These are phyloP conservation scores for Clinocottus analis DNA, from an alignment of 2,113 vertebrate species.

Conservation along the genomic window DNA sequence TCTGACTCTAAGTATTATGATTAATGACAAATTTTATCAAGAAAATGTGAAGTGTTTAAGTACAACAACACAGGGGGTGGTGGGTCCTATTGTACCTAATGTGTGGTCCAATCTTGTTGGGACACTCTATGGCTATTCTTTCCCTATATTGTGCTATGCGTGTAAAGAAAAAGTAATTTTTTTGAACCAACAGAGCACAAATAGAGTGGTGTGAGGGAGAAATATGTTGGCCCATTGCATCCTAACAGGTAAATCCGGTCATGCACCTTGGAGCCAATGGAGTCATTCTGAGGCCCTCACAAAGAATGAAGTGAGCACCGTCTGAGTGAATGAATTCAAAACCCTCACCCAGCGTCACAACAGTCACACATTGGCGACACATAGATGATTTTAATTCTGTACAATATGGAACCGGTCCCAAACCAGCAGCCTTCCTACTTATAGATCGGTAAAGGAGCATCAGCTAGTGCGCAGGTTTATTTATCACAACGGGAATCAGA, in stretches of 20 bases:
- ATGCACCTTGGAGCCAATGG: background rate
- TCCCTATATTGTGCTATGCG: background rate
- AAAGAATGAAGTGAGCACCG: background rate
- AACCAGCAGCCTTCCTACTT: background rate
- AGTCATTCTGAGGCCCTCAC: background rate
- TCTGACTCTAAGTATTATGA: background rate
- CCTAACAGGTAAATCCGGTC: background rate
- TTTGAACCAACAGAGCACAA: too few species aligned
- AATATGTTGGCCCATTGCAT: too few species aligned
- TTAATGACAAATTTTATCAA: background rate
- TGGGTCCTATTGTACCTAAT: background rate
- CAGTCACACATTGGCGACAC: background rate
- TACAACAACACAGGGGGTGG: background rate
- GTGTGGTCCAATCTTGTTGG: background rate
- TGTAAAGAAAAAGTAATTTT: too few species aligned
- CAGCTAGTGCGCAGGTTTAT: background rate
- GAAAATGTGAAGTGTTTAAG: background rate
- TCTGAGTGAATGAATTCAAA: background rate
- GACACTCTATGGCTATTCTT: background rate
- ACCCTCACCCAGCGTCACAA: background rate
- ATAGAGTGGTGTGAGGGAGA: background rate
- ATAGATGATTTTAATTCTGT: background rate
- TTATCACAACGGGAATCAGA: too few species aligned
- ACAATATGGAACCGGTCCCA: background rate
- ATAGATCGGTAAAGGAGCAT: background rate